phyloP scores from a whole-genome alignment of 1,140 invertebrate species.

The Drosophila pandora region DNA sequence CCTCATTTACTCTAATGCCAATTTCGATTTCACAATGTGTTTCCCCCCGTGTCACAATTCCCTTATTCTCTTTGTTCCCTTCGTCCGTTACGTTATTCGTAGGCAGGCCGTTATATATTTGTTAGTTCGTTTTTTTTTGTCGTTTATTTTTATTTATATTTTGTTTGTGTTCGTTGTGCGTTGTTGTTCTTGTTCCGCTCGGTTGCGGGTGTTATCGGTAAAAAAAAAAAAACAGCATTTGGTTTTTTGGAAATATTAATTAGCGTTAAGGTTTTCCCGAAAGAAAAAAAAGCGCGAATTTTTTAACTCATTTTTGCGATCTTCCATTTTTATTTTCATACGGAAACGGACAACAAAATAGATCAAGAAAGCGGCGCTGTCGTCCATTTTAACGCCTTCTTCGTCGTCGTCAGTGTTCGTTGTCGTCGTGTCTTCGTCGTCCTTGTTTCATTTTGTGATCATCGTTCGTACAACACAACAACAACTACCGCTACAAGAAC shows the following conservation, averaged over 20 bases:
- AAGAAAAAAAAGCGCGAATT: neutral
- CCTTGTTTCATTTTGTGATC: slow-evolving; percentile 53
- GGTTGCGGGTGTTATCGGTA: neutral
- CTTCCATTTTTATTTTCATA: slow-evolving; percentile 3
- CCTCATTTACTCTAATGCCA: slow-evolving; percentile 5
- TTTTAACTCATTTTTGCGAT: neutral
- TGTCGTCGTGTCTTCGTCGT: slow-evolving; percentile 53
- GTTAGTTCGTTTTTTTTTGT: neutral
- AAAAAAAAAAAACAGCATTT: too few species aligned
- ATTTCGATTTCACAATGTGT: neutral
- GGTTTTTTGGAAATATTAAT: neutral
- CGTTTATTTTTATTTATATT: neutral
- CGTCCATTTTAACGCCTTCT: slow-evolving; percentile 35
- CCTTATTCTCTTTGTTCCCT: slow-evolving; percentile 17
- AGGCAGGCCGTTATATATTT: slow-evolving; percentile 2
- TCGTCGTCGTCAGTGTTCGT: slow-evolving; percentile 43
- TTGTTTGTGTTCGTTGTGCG: neutral
- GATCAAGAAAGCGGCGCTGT: slow-evolving; percentile 26
- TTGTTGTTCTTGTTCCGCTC: slow-evolving; percentile 3
- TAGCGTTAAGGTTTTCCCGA: neutral
- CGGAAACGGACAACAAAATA: neutral
- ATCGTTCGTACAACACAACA: slow-evolving; percentile 38
- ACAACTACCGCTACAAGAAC: slow-evolving; percentile 11
- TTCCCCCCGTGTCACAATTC: neutral
- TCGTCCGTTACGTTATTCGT: slow-evolving; percentile 17